phyloP scores from a whole-genome alignment of 1,140 invertebrate genomes.

The Euura saliciscinereae region DNA sequence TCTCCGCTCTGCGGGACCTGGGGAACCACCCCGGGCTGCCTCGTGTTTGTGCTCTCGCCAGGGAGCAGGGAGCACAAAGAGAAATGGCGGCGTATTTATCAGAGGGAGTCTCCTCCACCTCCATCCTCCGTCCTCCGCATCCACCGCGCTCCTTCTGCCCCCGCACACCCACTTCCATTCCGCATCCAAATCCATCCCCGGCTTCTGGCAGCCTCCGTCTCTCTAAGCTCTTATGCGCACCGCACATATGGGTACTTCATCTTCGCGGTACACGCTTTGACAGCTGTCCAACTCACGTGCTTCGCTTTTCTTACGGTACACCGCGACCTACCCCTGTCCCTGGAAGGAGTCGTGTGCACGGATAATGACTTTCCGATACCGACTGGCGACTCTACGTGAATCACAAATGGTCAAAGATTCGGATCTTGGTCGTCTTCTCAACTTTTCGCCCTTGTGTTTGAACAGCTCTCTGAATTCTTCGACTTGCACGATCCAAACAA shows the following conservation, averaged over 20 bases:
- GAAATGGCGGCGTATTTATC: slow-evolving; percentile 59
- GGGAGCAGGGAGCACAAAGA: slow-evolving; percentile 55
- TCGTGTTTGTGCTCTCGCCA: slow-evolving; percentile 60
- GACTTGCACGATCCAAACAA: too few relatives aligned
- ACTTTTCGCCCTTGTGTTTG: too few relatives aligned
- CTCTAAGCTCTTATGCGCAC: slow-evolving; percentile 42
- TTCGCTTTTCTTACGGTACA: slow-evolving; percentile 25
- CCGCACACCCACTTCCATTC: slow-evolving; percentile 30
- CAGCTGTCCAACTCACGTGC: slow-evolving; percentile 44
- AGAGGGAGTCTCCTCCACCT: slow-evolving; percentile 33
- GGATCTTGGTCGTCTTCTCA: not conserved
- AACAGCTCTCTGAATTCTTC: too few relatives aligned
- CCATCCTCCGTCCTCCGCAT: slow-evolving; percentile 4
- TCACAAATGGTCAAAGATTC: not conserved
- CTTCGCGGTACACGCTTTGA: slow-evolving; percentile 41
- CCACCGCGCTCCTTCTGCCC: too few relatives aligned
- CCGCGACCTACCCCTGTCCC: not conserved
- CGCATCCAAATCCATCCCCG: slow-evolving; percentile 25
- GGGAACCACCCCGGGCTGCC: slow-evolving; percentile 30
- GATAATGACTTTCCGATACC: not conserved
- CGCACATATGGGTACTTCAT: slow-evolving; percentile 43
- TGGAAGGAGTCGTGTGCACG: not conserved
- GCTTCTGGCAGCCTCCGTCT: slow-evolving; percentile 37
- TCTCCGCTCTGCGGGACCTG: not conserved
- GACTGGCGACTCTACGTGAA: not conserved